phyloP scores from a whole-genome alignment of 2,888 invertebrate genomes.

The Sisyra nigra region DNA sequence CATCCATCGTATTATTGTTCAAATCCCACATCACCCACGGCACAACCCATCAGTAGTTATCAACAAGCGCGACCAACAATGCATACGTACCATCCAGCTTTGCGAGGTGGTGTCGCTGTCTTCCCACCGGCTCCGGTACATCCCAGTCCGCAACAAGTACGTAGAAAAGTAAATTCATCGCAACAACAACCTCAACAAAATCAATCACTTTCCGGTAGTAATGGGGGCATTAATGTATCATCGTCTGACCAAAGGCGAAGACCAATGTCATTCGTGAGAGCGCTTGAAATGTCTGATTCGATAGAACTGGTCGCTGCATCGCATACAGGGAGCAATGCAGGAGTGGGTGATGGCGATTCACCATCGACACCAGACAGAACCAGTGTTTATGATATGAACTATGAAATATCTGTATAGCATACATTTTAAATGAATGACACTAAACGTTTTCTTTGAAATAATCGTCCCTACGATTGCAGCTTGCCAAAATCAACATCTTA shows the following conservation, averaged over 20 bases:
- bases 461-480: too few relatives aligned
- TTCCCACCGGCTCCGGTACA: constrained; percentile 31
- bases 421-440: too few relatives aligned
- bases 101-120: constrained; percentile 50
- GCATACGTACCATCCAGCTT: constrained; percentile 40
- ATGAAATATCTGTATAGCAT: constrained; percentile 84
- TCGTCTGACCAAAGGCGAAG: constrained; percentile 38
- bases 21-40: constrained; percentile 60
- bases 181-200: not conserved
- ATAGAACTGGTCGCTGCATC: constrained; percentile 54
- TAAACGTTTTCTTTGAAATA: too few relatives aligned
- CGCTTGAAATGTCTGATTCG: constrained; percentile 77
- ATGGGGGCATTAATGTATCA: constrained; percentile 13
- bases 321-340: constrained; percentile 20
- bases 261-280: constrained; percentile 79
- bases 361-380: constrained; percentile 64
- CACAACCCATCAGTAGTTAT: constrained; percentile 23
- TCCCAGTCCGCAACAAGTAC: constrained; percentile 6
- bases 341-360: constrained; percentile 15
- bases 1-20: constrained; percentile 43
- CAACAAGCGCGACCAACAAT: constrained; percentile 24
- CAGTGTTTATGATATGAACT: constrained; percentile 88
- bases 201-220: not conserved
- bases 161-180: constrained; percentile 1
- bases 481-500: too few relatives aligned